Conservation (phyloP, 2,797 vertebrate species). For the Acipenser oxyrinchus region DNA sequence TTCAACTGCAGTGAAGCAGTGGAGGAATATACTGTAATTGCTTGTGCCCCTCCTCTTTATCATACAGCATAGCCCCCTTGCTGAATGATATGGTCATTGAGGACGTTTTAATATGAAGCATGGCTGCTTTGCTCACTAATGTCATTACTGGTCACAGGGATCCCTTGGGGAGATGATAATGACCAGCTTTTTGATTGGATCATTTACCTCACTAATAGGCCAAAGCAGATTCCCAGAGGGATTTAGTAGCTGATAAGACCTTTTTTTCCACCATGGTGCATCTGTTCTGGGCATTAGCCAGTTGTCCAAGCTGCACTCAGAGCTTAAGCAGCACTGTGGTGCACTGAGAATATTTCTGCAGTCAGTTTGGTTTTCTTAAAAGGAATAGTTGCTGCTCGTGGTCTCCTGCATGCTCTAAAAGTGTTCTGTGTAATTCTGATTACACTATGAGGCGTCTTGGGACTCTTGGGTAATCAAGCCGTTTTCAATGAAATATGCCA, state of each 20-base stretch:
- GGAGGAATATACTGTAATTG: background rate
- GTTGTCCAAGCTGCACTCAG: slow-evolving; percentile 7
- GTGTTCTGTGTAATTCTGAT: too few species aligned
- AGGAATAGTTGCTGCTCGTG: background rate
- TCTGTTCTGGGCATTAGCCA: slow-evolving; percentile 22
- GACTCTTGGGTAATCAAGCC: too few species aligned
- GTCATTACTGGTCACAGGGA: slow-evolving; percentile 27
- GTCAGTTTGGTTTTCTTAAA: background rate
- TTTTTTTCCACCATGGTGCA: slow-evolving; percentile 20
- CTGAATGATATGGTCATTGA: background rate
- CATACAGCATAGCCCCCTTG: too few species aligned
- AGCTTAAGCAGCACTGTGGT: background rate
- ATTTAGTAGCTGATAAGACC: slow-evolving; percentile 16
- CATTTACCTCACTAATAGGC: slow-evolving; percentile 12
- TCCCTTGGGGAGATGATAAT: slow-evolving; percentile 2
- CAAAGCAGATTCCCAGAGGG: slow-evolving; percentile 12
- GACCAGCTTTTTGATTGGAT: slow-evolving; percentile 21
- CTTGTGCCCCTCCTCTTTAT: too few species aligned
- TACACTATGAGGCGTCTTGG: too few species aligned
- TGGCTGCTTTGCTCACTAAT: slow-evolving; percentile 18
- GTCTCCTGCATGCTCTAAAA: background rate
- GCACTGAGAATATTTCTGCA: background rate
- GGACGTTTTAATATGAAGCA: slow-evolving; percentile 12
- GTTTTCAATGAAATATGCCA: too few species aligned
- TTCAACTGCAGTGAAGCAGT: too few species aligned